These are phyloP conservation scores for Sebastes nivosus DNA, from an alignment of 2,797 vertebrate species.

Conservation along the genomic window DNA sequence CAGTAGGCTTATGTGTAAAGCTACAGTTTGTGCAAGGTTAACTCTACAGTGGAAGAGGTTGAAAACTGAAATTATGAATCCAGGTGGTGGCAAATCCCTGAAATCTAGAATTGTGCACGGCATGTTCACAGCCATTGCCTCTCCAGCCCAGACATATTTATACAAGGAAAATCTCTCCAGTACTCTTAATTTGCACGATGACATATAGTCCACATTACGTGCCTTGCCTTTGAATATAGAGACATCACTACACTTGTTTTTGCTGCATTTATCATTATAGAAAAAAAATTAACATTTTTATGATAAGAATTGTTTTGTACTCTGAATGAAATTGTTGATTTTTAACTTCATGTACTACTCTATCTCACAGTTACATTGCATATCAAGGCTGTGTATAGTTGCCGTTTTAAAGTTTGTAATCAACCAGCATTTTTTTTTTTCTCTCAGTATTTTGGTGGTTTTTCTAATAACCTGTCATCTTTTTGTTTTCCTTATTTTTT, in stretches of 20 bases:
- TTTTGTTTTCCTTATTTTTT: conserved; percentile 87
- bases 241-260: conserved; percentile 99
- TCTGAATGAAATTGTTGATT: conserved; percentile 98
- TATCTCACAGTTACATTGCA: conserved; percentile 99
- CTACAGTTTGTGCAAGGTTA: conserved; percentile 87
- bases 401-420: conserved; percentile 98
- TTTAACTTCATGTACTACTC: conserved; percentile 98
- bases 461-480: conserved; percentile 89
- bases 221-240: conserved; percentile 99
- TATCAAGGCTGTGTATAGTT: conserved; percentile 99
- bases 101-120: conserved; percentile 89
- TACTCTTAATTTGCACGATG: conserved; percentile 99
- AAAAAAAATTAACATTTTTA: conserved; percentile 97
- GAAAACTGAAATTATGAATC: conserved; percentile 78
- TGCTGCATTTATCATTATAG: conserved; percentile 99
- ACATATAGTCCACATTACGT: conserved; percentile 99
- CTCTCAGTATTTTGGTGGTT: conserved; percentile 93
- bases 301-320: conserved; percentile 99
- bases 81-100: conserved; percentile 83
- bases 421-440: conserved; percentile 91
- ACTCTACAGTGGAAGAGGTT: conserved; percentile 65
- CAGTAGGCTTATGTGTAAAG: conserved; percentile 83
- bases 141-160: conserved; percentile 88
- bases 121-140: conserved; percentile 90
- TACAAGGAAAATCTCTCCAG: conserved; percentile 89